These are phyloP conservation scores for Acropora tenuis DNA, from an alignment of 64 coral and sea anemone species.

Conservation along the genomic window DNA sequence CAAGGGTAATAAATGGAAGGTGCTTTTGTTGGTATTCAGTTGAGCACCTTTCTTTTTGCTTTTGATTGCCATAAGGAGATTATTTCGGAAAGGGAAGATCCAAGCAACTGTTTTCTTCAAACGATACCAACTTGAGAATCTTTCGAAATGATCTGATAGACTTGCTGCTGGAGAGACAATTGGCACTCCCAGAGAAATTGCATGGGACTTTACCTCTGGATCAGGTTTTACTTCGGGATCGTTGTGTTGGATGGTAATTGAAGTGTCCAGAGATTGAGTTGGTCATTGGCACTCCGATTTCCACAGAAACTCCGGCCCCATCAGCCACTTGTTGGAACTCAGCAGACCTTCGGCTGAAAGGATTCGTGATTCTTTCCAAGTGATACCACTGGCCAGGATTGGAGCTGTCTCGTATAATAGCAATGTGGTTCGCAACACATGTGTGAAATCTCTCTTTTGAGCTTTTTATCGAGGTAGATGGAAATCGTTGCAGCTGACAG, in stretches of 20 bases:
- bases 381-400: not conserved
- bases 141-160: not conserved
- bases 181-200: too few species aligned
- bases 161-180: too few species aligned
- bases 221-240: not conserved
- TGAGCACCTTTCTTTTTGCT: not conserved
- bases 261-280: not conserved
- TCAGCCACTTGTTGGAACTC: not conserved
- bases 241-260: not conserved
- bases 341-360: not conserved
- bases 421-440: not conserved
- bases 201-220: too few species aligned
- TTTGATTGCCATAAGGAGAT: not conserved
- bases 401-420: not conserved
- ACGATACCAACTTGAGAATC: not conserved
- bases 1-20: not conserved
- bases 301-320: constrained; percentile 23
- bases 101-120: constrained; percentile 6
- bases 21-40: not conserved
- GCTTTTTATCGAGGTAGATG: not conserved
- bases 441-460: not conserved
- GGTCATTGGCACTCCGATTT: not conserved
- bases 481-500: not conserved
- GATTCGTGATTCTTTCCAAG: not conserved
- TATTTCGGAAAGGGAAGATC: not conserved